A percentile compares a stretch with the other conserved stretches of the same genome.
These are phyloP conservation scores for Panagrolaimus sp. DNA, from an alignment of 1,140 invertebrate genomes.

Conservation along the genomic window DNA sequence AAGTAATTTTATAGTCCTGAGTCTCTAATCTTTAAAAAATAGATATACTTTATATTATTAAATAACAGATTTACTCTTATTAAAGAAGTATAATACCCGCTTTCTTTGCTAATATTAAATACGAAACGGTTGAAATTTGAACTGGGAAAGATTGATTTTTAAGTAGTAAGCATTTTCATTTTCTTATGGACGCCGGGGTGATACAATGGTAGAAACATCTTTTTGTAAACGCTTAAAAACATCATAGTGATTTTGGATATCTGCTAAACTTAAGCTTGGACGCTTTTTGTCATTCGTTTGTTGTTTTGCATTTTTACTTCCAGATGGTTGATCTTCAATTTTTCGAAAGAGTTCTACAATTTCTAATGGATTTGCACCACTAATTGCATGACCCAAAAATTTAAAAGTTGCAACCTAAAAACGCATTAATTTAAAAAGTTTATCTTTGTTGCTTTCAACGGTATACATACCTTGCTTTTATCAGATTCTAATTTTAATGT, in stretches of 20 bases:
- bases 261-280: conserved; percentile 3
- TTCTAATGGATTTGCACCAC: conserved; percentile 76
- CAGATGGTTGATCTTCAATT: not conserved
- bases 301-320: not conserved
- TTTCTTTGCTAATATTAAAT: too few relatives aligned
- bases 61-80: too few relatives aligned
- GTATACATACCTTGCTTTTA: conserved; percentile 2
- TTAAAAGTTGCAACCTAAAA: conserved; percentile 73
- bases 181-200: not conserved
- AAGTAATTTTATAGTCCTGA: too few relatives aligned
- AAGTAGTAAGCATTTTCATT: too few relatives aligned
- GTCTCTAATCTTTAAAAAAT: too few relatives aligned
- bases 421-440: conserved; percentile 2
- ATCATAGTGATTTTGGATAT: conserved; percentile 15
- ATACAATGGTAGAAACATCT: conserved; percentile 1
- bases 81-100: too few relatives aligned
- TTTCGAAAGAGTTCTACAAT: conserved; percentile 59
- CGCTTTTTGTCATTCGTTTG: not conserved
- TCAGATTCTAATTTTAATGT: conserved; percentile 10
- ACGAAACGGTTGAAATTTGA: too few relatives aligned
- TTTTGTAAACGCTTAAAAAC: conserved; percentile 11
- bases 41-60: too few relatives aligned
- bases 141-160: too few relatives aligned
- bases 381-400: conserved; percentile 65
- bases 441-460: not conserved